phyloP scores from a whole-genome alignment of 1,140 invertebrate species.

The Calephelis nemesis region DNA sequence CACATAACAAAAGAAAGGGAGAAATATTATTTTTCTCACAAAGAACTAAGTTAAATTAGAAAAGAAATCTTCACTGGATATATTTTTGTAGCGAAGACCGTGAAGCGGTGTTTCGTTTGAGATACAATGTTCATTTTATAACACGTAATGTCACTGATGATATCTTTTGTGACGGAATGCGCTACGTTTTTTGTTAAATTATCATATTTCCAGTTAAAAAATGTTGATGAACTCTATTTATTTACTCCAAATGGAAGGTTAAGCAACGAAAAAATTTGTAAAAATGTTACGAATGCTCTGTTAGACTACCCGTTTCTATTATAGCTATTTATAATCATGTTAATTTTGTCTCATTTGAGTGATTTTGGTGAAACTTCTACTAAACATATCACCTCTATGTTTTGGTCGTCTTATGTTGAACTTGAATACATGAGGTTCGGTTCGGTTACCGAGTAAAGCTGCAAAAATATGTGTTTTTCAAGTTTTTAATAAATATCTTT shows the following conservation, averaged over 20 bases:
- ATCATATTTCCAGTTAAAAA: constrained; percentile 15
- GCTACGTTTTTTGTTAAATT: constrained; percentile 11
- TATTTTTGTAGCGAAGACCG: constrained; percentile 6
- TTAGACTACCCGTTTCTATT: too few species aligned
- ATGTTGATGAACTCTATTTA: constrained; percentile 11
- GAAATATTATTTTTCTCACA: constrained; percentile 19
- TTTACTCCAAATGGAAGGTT: constrained; percentile 1
- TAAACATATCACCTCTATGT: too few species aligned
- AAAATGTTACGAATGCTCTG: neutral
- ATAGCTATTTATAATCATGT: too few species aligned
- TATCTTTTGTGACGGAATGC: constrained; percentile 8
- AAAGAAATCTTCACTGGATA: constrained; percentile 8
- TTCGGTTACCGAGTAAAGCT: too few species aligned
- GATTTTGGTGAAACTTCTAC: too few species aligned
- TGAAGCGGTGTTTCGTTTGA: constrained; percentile 13
- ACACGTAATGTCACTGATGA: constrained; percentile 10
- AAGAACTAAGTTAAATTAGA: constrained; percentile 23
- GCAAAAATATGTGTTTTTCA: too few species aligned
- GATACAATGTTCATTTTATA: constrained; percentile 19
- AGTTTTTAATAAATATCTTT: too few species aligned
- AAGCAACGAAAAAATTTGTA: constrained; percentile 2
- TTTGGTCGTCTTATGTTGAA: too few species aligned
- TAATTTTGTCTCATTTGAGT: too few species aligned
- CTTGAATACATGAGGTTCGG: too few species aligned
- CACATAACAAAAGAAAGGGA: constrained; percentile 18